phyloP scores from a whole-genome alignment of 2,888 invertebrate species.

The Seladonia tumulorum region DNA sequence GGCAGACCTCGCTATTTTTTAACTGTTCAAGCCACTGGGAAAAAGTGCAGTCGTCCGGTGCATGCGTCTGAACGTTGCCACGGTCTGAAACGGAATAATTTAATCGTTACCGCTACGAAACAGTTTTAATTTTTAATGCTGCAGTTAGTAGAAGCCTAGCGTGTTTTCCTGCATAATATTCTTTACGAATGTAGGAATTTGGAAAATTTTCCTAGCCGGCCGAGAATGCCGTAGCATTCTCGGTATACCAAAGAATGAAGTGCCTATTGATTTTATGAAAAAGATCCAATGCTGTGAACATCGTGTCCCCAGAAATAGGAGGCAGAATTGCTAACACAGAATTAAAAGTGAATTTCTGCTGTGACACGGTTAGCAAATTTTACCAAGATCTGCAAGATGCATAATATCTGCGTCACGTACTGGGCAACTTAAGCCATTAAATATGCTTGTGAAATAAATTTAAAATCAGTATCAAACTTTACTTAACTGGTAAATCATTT shows the following conservation, averaged over 20 bases:
- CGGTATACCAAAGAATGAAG: neutral
- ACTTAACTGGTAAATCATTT: neutral
- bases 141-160: too few species aligned
- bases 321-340: too few species aligned
- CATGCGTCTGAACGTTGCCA: too few species aligned
- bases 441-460: neutral
- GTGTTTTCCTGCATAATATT: too few species aligned
- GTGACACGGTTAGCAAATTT: too few species aligned
- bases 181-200: neutral
- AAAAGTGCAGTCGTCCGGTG: neutral
- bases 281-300: too few species aligned
- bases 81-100: too few species aligned
- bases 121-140: too few species aligned
- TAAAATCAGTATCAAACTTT: too few species aligned
- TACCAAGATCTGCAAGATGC: neutral
- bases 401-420: neutral
- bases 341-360: neutral
- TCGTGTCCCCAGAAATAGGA: too few species aligned
- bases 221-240: too few species aligned
- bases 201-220: neutral
- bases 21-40: neutral
- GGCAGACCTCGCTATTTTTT: neutral
- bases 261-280: neutral
- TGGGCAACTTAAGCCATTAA: neutral
- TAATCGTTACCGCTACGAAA: too few species aligned